phyloP scores from a whole-genome alignment of 2,797 vertebrate species.

The Acipenser oxyrinchus region DNA sequence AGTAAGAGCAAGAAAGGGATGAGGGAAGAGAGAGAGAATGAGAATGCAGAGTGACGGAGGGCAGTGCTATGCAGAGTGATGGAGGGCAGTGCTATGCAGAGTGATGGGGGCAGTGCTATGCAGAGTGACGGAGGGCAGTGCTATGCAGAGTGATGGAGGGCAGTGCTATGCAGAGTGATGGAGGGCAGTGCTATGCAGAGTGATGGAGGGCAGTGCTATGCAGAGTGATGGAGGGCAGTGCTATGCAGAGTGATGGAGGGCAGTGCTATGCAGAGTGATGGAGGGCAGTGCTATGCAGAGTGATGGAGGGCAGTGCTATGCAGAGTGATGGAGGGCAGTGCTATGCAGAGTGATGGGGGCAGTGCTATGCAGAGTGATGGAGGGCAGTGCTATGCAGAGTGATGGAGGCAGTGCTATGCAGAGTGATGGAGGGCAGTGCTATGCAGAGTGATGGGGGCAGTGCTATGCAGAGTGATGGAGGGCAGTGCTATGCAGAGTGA shows the following conservation, averaged over 20 bases:
- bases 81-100: slow-evolving; percentile 7
- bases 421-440: slow-evolving; percentile 38
- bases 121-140: slow-evolving; percentile 35
- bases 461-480: slow-evolving; percentile 25
- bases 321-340: slow-evolving; percentile 31
- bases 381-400: slow-evolving; percentile 16
- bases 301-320: too few relatives aligned
- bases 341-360: slow-evolving; percentile 27
- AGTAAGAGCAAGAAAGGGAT: too few relatives aligned
- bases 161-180: slow-evolving; percentile 22
- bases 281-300: slow-evolving; percentile 39
- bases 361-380: slow-evolving; percentile 37
- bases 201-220: slow-evolving; percentile 37
- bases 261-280: slow-evolving; percentile 21
- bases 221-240: too few relatives aligned
- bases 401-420: slow-evolving; percentile 28
- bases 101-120: slow-evolving; percentile 30
- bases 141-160: slow-evolving; percentile 20
- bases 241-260: slow-evolving; percentile 26
- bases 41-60: not conserved
- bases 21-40: too few relatives aligned
- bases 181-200: slow-evolving; percentile 25
- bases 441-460: too few relatives aligned
- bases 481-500: slow-evolving; percentile 22
- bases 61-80: too few relatives aligned